Base-by-base conservation (phyloP, 2,113 vertebrate species). In the Sylvia atricapilla region DNA sequence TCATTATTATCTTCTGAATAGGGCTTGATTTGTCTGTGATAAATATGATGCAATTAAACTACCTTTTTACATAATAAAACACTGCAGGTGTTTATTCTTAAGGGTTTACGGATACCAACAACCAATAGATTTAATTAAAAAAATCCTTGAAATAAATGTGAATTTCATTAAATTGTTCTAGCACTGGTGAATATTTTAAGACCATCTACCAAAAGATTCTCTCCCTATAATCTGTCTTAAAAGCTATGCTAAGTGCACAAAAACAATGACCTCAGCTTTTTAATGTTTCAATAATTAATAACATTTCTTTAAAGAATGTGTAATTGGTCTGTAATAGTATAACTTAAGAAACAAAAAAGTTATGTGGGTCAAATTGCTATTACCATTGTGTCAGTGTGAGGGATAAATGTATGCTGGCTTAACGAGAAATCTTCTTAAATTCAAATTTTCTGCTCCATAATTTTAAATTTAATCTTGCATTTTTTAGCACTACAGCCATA, bases 51-150 rank as follows among this genome's bases (percentile, higher is more conserved):
- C 97, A 98, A 98, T 98, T 98, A 98, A 98, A 98, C 97, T 93
- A 98, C 97, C 98, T 98, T 98, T 98, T 98, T 98, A 98, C 98
- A 98, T 98, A 98, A 98, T 98, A 98, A 98, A 98, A 98, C 98
- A 98, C 98, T 98, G 98, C 98, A 98, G 98, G 98, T 98, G 98
- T 98, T 98, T 98, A 98, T 98, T 98, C 97, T 98, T 98, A 98
- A 98, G 97, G 97, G 97, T 98, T 98, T 98, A 98, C 94, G 96
- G 98, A 98, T 97, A 98, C 96, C 97, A 98, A 98, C 98, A 98
- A 98, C 97, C 97, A 98, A 98, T 98, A 98, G 97, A 98, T 98
- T 98, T 98, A 98, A 98, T 98, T 98, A 79, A 97, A 98, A 98
- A 98, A 97, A 97, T 97, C 96, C 96, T 97, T 97, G 89, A 97